Evolutionary conservation across 2,113 vertebrate genomes (phyloP).

Genomic region (Melanerpes formicivorus): DNA sequence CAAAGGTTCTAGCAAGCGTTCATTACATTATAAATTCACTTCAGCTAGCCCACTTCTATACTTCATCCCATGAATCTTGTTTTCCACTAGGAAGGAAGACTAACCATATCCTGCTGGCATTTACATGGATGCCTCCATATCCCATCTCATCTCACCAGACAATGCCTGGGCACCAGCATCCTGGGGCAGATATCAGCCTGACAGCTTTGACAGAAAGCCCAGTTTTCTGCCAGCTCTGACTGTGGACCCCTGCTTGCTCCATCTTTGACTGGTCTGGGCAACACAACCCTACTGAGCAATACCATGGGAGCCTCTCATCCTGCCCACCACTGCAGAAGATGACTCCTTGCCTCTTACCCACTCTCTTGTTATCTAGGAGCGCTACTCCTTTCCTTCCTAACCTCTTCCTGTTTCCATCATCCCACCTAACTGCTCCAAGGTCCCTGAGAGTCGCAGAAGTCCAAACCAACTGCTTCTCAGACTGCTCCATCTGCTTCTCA

Average conservation of each 20-base stretch:
- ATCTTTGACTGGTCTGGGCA: not conserved
- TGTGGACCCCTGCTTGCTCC: not conserved
- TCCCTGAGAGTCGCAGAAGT: not conserved
- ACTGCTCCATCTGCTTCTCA: not conserved
- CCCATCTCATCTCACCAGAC: not conserved
- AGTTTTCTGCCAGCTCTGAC: not conserved
- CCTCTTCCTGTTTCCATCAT: not conserved
- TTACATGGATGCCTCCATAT: not conserved
- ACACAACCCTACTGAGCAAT: not conserved
- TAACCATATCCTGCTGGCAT: not conserved
- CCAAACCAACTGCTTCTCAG: not conserved
- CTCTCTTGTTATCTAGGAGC: not conserved
- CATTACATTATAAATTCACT: not conserved
- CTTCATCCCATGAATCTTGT: rapidly evolving
- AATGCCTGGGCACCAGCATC: not conserved
- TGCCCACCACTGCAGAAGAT: not conserved
- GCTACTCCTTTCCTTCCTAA: not conserved
- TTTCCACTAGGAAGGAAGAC: not conserved
- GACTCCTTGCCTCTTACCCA: not conserved
- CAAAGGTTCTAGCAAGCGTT: not conserved
- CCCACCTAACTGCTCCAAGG: not conserved
- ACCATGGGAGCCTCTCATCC: not conserved
- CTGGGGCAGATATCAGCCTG: not conserved
- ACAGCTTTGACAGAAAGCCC: not conserved
- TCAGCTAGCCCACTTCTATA: not conserved